Conservation (phyloP, 2,888 invertebrate genomes). For the Trachelus iudaicus region DNA sequence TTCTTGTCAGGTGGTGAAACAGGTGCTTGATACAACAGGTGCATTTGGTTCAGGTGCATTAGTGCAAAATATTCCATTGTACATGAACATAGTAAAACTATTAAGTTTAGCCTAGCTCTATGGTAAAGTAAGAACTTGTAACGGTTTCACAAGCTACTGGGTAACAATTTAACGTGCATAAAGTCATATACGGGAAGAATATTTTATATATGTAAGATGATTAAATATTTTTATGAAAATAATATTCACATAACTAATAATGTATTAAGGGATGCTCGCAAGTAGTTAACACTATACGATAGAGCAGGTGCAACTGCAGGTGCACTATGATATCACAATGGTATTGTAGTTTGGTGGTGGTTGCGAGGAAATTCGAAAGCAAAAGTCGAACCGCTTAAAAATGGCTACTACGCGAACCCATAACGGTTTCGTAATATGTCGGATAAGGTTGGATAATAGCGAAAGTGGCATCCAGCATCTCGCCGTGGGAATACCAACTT, state of each 20-base stretch:
- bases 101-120: neutral
- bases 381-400: conserved; percentile 22
- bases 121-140: neutral
- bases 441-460: conserved; percentile 44
- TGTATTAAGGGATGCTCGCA: neutral
- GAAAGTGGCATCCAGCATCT: conserved; percentile 49
- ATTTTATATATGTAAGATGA: neutral
- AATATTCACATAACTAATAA: neutral
- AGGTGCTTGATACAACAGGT: neutral
- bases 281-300: neutral
- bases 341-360: neutral
- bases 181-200: neutral
- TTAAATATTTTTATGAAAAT: neutral
- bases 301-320: conserved; percentile 15
- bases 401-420: conserved; percentile 29
- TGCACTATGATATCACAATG: conserved; percentile 13
- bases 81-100: neutral
- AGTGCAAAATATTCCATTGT: neutral
- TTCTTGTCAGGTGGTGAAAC: neutral
- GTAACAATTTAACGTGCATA: neutral
- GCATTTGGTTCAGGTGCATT: neutral
- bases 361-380: conserved; percentile 11
- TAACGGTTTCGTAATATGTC: conserved; percentile 39
- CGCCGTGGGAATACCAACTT: conserved; percentile 50
- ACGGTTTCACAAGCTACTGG: neutral